phyloP scores from a whole-genome alignment of 1,140 invertebrate species.

The Drosophila azteca region DNA sequence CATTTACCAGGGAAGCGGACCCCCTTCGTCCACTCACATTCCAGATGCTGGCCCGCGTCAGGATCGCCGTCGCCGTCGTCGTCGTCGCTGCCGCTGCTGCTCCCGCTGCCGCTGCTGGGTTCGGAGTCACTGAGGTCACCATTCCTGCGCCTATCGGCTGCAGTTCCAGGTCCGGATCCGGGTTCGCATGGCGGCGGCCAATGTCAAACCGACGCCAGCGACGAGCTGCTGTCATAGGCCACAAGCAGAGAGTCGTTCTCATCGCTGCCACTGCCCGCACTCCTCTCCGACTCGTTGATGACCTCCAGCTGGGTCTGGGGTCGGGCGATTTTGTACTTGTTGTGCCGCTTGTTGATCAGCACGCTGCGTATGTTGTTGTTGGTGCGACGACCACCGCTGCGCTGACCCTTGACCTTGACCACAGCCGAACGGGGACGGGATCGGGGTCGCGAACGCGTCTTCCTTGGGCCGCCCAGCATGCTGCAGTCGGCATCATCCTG shows the following conservation, averaged over 20 bases:
- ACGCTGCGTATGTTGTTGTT: conserved; percentile 81
- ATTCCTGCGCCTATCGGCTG: conserved; percentile 24
- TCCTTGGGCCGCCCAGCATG: conserved; percentile 60
- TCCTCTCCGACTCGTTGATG: conserved; percentile 79
- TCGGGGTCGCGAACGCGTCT: conserved; percentile 2
- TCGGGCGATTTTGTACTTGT: conserved; percentile 79
- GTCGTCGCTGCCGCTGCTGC: conserved; percentile 8
- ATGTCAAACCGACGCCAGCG: conserved; percentile 84
- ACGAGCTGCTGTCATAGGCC: conserved; percentile 83
- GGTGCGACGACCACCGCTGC: conserved; percentile 34
- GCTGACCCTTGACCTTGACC: conserved; percentile 54
- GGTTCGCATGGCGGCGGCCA: conserved; percentile 77
- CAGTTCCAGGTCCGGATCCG: conserved; percentile 68
- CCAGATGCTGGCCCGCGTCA: conserved; percentile 56
- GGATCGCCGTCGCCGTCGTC: conserved; percentile 39
- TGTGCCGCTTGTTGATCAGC: conserved; percentile 78
- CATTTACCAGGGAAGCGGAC: conserved; percentile 47
- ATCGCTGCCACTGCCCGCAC: conserved; percentile 81
- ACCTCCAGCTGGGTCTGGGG: conserved; percentile 81
- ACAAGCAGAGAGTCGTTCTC: conserved; percentile 84
- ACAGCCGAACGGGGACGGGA: conserved; percentile 39
- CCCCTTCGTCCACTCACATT: conserved; percentile 29
- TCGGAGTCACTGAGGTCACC: conserved; percentile 16
- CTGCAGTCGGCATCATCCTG: conserved; percentile 68
- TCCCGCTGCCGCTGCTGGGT: conserved; percentile 13